Conservation (phyloP, 2,113 vertebrate species). For the Sylvia atricapilla region DNA sequence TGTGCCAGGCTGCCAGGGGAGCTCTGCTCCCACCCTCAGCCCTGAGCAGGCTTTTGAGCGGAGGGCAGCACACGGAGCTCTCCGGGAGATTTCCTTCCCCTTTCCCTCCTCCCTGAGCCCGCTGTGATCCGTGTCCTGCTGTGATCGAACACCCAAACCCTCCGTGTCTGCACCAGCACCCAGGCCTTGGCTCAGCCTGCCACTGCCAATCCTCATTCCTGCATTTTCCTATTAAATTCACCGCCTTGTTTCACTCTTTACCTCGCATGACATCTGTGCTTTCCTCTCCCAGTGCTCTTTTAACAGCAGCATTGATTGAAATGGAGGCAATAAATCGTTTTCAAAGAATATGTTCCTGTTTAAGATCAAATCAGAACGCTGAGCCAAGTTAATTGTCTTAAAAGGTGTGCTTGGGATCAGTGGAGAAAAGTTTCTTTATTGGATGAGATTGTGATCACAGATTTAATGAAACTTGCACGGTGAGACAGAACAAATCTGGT, state of each 20-base stretch:
- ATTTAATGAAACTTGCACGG: not conserved
- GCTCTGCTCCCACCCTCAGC: not conserved
- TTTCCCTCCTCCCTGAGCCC: not conserved
- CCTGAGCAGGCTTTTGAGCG: not conserved
- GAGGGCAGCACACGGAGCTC: not conserved
- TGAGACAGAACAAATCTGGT: not conserved
- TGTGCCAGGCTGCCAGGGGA: rapidly evolving
- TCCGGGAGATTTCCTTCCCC: not conserved
- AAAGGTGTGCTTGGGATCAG: not conserved
- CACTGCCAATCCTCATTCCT: not conserved
- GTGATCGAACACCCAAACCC: not conserved
- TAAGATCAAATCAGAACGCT: conserved; percentile 2
- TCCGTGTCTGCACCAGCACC: not conserved
- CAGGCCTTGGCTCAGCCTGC: not conserved
- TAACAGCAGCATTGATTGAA: not conserved
- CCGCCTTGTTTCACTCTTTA: not conserved
- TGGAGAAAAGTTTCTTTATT: not conserved
- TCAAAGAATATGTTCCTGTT: not conserved
- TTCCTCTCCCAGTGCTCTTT: not conserved
- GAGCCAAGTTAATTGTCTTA: conserved; percentile 40
- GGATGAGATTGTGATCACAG: not conserved
- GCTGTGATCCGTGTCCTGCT: not conserved
- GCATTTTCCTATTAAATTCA: not conserved
- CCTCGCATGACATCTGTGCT: not conserved
- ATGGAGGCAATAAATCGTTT: conserved; percentile 26